Evolutionary conservation across 1,140 invertebrate genomes (phyloP).

Genomic region (Penaeus vannamei): DNA sequence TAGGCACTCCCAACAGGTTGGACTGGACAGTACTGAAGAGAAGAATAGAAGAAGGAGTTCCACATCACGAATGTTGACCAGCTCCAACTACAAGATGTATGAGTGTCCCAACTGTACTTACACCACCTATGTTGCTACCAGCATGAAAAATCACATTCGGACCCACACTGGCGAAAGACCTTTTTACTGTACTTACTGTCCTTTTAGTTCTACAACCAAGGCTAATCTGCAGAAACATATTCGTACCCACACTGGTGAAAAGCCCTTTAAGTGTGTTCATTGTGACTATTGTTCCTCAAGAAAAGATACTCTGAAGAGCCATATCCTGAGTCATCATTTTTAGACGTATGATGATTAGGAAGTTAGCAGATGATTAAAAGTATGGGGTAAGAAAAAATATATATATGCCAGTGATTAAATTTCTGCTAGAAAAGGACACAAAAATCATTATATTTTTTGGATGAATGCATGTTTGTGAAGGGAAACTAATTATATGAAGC

Average conservation of each 20-base stretch:
- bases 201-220: constrained; percentile 31
- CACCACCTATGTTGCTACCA: constrained; percentile 31
- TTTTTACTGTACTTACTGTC: constrained; percentile 19
- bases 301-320: no score
- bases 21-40: constrained; percentile 27
- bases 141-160: constrained; percentile 36
- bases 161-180: constrained; percentile 41
- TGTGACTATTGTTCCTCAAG: no score
- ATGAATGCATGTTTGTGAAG: no score
- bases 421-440: no score
- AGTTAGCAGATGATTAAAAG: no score
- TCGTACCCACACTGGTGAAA: constrained; percentile 6
- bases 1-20: constrained; percentile 43
- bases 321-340: no score
- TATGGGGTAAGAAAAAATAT: no score
- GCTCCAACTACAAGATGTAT: neutral
- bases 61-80: neutral
- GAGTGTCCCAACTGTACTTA: constrained; percentile 48
- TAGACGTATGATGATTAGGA: no score
- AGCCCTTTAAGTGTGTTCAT: no score
- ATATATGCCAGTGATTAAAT: no score
- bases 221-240: constrained; percentile 41
- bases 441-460: no score
- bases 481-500: no score
- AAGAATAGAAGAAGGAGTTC: constrained; percentile 8